Base-by-base conservation (phyloP, 2,888 invertebrate genomes). In the Gymnoscelis rufifasciata region DNA sequence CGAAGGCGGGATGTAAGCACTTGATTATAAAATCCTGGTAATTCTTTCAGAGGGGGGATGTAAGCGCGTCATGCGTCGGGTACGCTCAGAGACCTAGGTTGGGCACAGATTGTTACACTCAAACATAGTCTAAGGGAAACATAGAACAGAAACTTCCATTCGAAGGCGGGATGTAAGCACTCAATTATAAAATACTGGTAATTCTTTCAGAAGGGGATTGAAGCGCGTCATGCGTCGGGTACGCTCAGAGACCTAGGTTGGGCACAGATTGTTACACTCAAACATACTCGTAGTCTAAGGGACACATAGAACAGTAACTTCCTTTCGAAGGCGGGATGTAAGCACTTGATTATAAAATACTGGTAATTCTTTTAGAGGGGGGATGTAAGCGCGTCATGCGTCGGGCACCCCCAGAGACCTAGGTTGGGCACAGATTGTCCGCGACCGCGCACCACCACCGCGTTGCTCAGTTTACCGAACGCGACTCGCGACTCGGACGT, bases 241-340 rank as follows among this genome's bases (percentile, higher is more conserved):
- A 19, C 15, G 6, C 15, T n/a, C 15, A 33, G 6, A 33, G n/a
- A 14, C 14, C 15, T 6, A 33, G 33, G 15, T 96, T 95, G 71
- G 97, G 97, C 78, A 96, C 96, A 71, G 96, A 96, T 73, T 93
- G 93, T n/a, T n/a, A n/a, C n/a, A n/a, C n/a, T n/a, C n/a, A n/a
- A n/a, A n/a, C n/a, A n/a, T n/a, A n/a, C n/a, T n/a, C n/a, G n/a
- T n/a, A n/a, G n/a, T n/a, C n/a, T n/a, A n/a, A n/a, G n/a, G n/a
- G n/a, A n/a, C n/a, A n/a, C n/a, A n/a, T n/a, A n/a, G n/a, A n/a
- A n/a, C n/a, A n/a, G n/a, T n/a, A n/a, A n/a, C n/a, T n/a, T n/a
- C n/a, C n/a, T n/a, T n/a, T n/a, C n/a, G n/a, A n/a, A 56, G 23
- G 23, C 23, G 23, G 3, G 4, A 23, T 23, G 4, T 4, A 6